Base-by-base conservation (phyloP, 2,888 invertebrate genomes). In the Amblyteles armatorius region DNA sequence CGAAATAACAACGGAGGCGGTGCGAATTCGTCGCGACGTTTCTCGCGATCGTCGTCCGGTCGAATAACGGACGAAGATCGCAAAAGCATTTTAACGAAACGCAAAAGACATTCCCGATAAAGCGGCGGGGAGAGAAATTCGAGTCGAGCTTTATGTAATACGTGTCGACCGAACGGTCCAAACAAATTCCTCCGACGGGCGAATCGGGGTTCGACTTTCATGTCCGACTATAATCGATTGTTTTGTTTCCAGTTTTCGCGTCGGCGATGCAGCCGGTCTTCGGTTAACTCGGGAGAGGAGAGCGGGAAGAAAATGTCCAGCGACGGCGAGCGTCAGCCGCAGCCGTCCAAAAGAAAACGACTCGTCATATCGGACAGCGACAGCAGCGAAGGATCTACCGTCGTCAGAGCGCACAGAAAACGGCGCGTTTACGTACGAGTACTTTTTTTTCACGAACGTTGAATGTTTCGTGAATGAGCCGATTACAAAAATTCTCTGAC, bases 301-400 rank as follows among this genome's bases (percentile, higher is more conserved):
- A 87, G 22, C 22, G 72, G 79, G 81, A 81, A 44, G 86, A 91
- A 89, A 87, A 93, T 91, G 92, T 90, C 92, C 82, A 93, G 91
- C 86, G 92, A 93, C 86, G 90, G 90, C 63, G 92, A 91, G 79
- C 86, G 84, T 68, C 87, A 83, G 57, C 88, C 88, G 60, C 89
- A 90, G 76, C 89, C 91, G 71, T 87, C 88, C 3, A 93, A 93
- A 74, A 89, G 92, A 76, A 89, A 88, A 44, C 90, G 90, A 79
- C 80, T 89, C 79, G 82, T 92, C 63, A 85, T 90, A 63, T 90
- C 90, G 6, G 93, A 93, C 60, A 92, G 91, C 81, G 93, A 93
- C 9, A 92, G 90, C 82, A 93, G 93, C 73, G 90, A 93, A 79
- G 93, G 91, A 78, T 91, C 92, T n/a, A 79, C 89, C 60, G 84